Conservation (phyloP, 2,888 invertebrate species). For the Tenthredo scrophulariae region DNA sequence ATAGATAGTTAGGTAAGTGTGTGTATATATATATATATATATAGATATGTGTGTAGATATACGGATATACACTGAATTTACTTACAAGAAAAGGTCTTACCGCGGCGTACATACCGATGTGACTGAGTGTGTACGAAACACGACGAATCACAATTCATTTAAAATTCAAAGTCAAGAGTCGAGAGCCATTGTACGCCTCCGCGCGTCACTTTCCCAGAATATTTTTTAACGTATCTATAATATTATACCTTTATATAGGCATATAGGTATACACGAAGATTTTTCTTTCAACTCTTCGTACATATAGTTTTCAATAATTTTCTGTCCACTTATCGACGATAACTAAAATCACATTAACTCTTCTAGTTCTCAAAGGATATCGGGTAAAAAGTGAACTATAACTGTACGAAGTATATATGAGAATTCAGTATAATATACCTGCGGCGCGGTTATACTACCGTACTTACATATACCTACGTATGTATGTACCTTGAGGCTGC, state of each 20-base stretch:
- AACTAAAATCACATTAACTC: not conserved
- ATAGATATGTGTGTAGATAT: not conserved
- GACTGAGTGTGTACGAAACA: not conserved
- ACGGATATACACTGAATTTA: conserved; percentile 23
- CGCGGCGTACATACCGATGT: conserved; percentile 23
- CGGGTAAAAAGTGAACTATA: not conserved
- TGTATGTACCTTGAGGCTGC: not conserved
- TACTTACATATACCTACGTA: not conserved
- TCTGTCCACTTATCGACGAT: not conserved
- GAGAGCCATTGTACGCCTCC: not conserved
- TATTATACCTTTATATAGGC: too few species aligned
- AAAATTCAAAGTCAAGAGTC: conserved; percentile 33
- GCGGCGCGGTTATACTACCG: not conserved
- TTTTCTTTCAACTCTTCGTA: not conserved
- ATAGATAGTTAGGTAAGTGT: conserved; percentile 3
- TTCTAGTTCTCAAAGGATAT: not conserved
- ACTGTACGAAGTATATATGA: not conserved
- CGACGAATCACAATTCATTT: conserved; percentile 18
- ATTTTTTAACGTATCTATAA: not conserved
- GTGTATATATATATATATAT: too few species aligned
- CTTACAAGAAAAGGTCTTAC: conserved; percentile 30
- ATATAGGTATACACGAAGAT: not conserved
- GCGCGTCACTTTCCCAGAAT: conserved; percentile 24
- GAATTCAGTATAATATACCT: not conserved
- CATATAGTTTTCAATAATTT: not conserved